Percentiles rank a stretch among this genome's conserved stretches.
Conservation (phyloP, 2,888 invertebrate species). For the Xestia xanthographa region DNA sequence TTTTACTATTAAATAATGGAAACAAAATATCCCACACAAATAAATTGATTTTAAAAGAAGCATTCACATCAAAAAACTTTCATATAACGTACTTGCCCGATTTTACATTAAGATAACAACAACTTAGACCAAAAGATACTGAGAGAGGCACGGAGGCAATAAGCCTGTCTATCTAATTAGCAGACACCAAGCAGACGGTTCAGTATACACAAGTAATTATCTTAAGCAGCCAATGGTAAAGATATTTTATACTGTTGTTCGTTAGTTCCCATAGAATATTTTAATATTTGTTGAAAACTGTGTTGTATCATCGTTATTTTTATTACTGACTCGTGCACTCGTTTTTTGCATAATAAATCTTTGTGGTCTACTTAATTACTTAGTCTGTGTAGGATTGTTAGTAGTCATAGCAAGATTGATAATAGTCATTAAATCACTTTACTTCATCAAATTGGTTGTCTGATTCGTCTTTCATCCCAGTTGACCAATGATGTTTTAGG, state of each 20-base stretch:
- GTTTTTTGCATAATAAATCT: conserved; percentile 4
- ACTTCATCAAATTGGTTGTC: conserved; percentile 21
- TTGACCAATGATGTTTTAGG: neutral
- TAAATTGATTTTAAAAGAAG: neutral
- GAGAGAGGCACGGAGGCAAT: neutral
- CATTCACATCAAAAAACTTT: conserved; percentile 10
- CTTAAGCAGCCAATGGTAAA: conserved; percentile 30
- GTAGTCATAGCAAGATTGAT: conserved; percentile 2
- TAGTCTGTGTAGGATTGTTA: conserved; percentile 17
- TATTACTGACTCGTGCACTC: conserved; percentile 21
- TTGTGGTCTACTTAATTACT: neutral
- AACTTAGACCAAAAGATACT: neutral
- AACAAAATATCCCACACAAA: neutral
- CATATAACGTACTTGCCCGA: neutral
- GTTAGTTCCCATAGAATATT: conserved; percentile 39
- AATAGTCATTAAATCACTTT: conserved; percentile 6
- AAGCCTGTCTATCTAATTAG: conserved; percentile 35
- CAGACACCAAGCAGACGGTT: conserved; percentile 1
- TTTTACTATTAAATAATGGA: neutral
- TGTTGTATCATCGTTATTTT: conserved; percentile 46
- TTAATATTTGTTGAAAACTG: conserved; percentile 15
- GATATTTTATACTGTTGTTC: conserved; percentile 18
- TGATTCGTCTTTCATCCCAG: neutral
- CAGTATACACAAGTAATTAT: conserved; percentile 39
- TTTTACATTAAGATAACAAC: neutral